Evolutionary conservation across 2,888 invertebrate genomes (phyloP).

Genomic region (Meteorus colon): DNA sequence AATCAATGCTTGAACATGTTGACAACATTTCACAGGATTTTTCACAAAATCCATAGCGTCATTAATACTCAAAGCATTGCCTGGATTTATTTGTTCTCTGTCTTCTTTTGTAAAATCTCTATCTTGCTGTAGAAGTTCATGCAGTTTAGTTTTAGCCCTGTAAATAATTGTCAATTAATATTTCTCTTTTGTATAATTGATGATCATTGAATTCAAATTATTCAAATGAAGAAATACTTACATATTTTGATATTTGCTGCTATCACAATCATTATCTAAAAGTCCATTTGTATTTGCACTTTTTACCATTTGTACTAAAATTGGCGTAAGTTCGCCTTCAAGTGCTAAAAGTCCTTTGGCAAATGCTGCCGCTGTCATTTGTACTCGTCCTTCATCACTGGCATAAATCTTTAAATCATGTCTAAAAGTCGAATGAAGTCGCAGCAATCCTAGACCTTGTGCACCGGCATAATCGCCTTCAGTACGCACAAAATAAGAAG

Average conservation of each 20-base stretch:
- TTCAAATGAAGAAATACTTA: conserved; percentile 74
- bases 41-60: conserved; percentile 96
- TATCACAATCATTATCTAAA: conserved; percentile 98
- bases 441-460: conserved; percentile 94
- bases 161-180: conserved; percentile 52
- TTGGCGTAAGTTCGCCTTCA: conserved; percentile 98
- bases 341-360: conserved; percentile 97
- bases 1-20: conserved; percentile 90
- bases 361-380: conserved; percentile 99
- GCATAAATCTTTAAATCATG: conserved; percentile 99
- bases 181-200: conserved; percentile 10
- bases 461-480: conserved; percentile 90
- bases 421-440: conserved; percentile 97
- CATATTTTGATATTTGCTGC: conserved; percentile 95
- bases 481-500: neutral
- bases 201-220: neutral
- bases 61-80: conserved; percentile 91
- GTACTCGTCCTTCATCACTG: conserved; percentile 98
- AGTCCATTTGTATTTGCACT: conserved; percentile 99
- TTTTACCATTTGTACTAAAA: conserved; percentile 99
- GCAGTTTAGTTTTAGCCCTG: conserved; percentile 96
- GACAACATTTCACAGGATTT: conserved; percentile 95
- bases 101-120: conserved; percentile 90
- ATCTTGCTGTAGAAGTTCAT: conserved; percentile 93
- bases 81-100: conserved; percentile 91